Evolutionary conservation across 2,888 invertebrate genomes (phyloP).

Genomic region (Acleris laterana): DNA sequence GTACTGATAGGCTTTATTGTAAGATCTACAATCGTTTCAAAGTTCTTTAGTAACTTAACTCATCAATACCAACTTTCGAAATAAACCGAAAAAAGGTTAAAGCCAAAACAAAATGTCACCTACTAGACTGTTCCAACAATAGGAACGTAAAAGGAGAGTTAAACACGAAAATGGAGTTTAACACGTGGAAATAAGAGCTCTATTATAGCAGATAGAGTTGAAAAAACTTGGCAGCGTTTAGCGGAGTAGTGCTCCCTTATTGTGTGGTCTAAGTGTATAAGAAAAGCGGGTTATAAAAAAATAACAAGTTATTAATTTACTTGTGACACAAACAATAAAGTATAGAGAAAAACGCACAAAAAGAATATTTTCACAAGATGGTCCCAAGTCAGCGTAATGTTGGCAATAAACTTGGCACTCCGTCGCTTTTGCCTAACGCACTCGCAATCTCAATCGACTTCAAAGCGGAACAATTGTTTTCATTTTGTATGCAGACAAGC

Average conservation of each 20-base stretch:
- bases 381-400: no score
- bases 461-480: no score
- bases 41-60: background rate
- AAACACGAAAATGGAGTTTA: slow-evolving; percentile 39
- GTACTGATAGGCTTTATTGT: no score
- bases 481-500: no score
- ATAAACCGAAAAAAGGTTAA: slow-evolving; percentile 28
- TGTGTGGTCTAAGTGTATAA: slow-evolving; percentile 32
- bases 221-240: slow-evolving; percentile 54
- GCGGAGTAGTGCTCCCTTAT: slow-evolving; percentile 55
- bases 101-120: slow-evolving; percentile 29
- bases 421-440: no score
- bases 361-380: background rate
- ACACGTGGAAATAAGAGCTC: slow-evolving; percentile 45
- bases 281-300: background rate
- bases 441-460: no score
- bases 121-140: slow-evolving; percentile 22
- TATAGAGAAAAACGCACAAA: background rate
- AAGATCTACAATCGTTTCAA: background rate
- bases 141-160: slow-evolving; percentile 19
- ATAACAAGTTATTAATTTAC: background rate
- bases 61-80: slow-evolving; percentile 14
- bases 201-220: slow-evolving; percentile 42
- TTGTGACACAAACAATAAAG: background rate
- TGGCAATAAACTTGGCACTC: no score